Evolutionary conservation across 2,797 vertebrate genomes (phyloP).

Genomic region (Sciurus vulgaris): DNA sequence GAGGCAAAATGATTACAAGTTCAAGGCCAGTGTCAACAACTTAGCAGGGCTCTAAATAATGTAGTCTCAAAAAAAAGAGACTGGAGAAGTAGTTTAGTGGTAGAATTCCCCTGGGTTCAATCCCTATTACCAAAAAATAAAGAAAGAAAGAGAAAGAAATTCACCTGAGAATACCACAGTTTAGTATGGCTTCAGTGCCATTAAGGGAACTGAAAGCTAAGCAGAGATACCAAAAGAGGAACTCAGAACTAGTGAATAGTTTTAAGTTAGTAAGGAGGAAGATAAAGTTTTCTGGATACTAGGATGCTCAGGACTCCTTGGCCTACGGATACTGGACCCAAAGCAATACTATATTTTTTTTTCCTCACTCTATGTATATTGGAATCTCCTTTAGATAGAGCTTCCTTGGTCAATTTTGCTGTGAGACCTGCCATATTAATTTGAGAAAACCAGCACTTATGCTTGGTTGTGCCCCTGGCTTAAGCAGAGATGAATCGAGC

Average conservation of each 20-base stretch:
- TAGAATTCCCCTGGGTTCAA: no score
- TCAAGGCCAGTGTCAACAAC: no score
- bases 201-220: not conserved
- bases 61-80: no score
- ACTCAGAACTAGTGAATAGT: not conserved
- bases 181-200: not conserved
- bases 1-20: no score
- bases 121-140: no score
- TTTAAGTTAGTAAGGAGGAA: not conserved
- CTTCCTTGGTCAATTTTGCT: not conserved
- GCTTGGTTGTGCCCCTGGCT: not conserved
- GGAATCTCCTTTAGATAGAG: not conserved
- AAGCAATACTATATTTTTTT: not conserved
- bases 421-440: not conserved
- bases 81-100: no score
- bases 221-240: not conserved
- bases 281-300: constrained; percentile 5
- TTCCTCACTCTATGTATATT: not conserved
- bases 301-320: not conserved
- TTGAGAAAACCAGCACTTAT: not conserved
- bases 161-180: not conserved
- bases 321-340: not conserved
- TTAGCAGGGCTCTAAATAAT: no score
- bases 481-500: not conserved
- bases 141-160: not conserved